Evolutionary conservation across 2,113 vertebrate genomes (phyloP).

Genomic region (Ochotona curzoniae): DNA sequence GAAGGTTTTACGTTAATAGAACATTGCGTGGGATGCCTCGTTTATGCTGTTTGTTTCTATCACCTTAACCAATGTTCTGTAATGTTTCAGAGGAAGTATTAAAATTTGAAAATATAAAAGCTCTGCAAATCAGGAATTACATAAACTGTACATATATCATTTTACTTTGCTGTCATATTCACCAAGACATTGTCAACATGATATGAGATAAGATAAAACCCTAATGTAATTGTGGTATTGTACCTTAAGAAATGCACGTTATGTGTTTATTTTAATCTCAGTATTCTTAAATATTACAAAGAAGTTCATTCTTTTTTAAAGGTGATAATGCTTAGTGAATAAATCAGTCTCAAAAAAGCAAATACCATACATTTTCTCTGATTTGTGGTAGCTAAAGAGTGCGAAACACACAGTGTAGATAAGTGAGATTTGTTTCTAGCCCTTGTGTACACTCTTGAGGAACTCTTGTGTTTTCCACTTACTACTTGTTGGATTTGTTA

Average conservation of each 20-base stretch:
- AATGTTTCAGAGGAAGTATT: conserved; percentile 61
- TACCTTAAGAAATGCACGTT: conserved; percentile 1
- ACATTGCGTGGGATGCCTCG: not conserved
- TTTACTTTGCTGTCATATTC: conserved; percentile 1
- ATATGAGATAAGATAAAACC: conserved; percentile 1
- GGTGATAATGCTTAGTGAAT: not conserved
- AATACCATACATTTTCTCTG: too few species aligned
- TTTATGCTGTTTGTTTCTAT: conserved; percentile 29
- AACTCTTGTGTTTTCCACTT: too few species aligned
- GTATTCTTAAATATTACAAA: conserved; percentile 10
- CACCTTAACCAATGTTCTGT: conserved; percentile 31
- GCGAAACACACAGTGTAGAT: too few species aligned
- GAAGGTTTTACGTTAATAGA: conserved; percentile 7
- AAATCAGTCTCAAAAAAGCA: too few species aligned
- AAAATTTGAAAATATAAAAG: conserved; percentile 45
- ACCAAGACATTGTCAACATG: not conserved
- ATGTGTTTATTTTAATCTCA: not conserved
- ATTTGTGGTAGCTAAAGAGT: too few species aligned
- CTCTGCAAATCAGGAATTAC: not conserved
- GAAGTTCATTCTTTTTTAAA: not conserved
- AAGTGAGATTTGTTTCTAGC: too few species aligned
- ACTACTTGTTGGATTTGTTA: too few species aligned
- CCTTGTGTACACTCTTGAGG: too few species aligned
- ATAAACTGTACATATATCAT: not conserved
- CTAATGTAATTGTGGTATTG: not conserved